Percentiles rank a stretch among this genome's conserved stretches.
Evolutionary conservation across 1,140 invertebrate species (phyloP).

Genomic region (Apis cerana): DNA sequence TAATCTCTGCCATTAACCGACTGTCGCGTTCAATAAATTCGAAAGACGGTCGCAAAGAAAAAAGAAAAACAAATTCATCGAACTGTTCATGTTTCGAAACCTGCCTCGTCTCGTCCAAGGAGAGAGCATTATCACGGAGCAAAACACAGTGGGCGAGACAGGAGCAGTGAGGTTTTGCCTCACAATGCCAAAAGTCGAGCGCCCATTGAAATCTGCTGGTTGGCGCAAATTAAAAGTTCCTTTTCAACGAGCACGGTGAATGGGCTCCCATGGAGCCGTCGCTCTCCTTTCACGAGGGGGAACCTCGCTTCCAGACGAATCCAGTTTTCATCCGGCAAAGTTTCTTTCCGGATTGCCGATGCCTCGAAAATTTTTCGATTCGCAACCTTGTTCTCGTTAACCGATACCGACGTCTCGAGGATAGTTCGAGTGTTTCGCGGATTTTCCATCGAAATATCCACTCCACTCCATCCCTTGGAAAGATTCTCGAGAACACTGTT

Average conservation of each 20-base stretch:
- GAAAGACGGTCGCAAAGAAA: too few relatives aligned
- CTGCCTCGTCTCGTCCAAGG: too few relatives aligned
- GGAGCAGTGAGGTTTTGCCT: not conserved
- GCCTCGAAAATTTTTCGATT: conserved; percentile 42
- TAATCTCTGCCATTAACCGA: too few relatives aligned
- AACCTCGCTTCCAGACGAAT: conserved; percentile 16
- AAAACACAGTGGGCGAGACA: not conserved
- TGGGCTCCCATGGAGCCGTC: not conserved
- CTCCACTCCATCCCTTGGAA: not conserved
- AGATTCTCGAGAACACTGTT: not conserved
- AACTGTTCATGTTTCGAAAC: too few relatives aligned
- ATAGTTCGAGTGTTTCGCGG: conserved; percentile 41
- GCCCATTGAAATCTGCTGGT: not conserved
- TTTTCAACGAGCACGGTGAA: conserved; percentile 2
- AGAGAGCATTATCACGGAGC: not conserved
- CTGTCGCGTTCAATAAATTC: too few relatives aligned
- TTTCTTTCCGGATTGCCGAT: not conserved
- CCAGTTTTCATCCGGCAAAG: conserved; percentile 18
- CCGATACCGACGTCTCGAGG: conserved; percentile 48
- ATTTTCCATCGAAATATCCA: conserved; percentile 6
- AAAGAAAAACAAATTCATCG: too few relatives aligned
- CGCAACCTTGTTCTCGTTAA: conserved; percentile 33
- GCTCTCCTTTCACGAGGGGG: conserved; percentile 17
- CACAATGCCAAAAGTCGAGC: conserved; percentile 19
- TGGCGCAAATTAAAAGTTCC: conserved; percentile 41